Evolutionary conservation across 53 echinoderm and acorn worm species (phyloP).

Genomic region (Temnopleurus reevesii): DNA sequence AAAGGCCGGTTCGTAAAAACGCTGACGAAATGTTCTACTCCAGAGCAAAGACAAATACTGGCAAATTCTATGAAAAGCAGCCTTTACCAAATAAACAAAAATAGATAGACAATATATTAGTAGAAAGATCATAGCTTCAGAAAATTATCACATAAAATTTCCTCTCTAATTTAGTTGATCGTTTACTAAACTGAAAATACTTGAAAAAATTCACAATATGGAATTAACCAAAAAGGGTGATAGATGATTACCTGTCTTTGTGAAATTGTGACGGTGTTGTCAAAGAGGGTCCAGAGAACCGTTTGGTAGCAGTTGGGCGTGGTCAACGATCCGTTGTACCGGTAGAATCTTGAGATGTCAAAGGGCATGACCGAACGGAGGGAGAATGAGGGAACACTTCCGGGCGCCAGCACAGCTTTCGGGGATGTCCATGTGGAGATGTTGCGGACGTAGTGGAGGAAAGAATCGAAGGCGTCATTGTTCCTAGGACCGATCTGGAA

Average conservation of each 20-base stretch:
- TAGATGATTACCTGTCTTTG: constrained; percentile 61
- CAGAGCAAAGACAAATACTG: no score
- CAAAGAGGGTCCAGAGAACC: constrained; percentile 80
- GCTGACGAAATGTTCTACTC: no score
- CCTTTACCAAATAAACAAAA: no score
- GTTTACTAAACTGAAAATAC: not conserved
- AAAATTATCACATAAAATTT: no score
- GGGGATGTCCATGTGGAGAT: not conserved
- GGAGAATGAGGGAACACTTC: not conserved
- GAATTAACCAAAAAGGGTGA: not conserved
- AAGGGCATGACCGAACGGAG: constrained; percentile 13
- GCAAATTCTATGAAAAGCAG: no score
- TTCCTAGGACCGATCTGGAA: not conserved
- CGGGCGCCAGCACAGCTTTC: not conserved
- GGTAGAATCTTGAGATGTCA: constrained; percentile 55
- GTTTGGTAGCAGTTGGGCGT: constrained; percentile 74
- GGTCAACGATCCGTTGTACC: constrained; percentile 84
- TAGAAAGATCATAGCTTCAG: not conserved
- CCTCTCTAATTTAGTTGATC: not conserved
- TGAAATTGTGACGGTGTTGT: constrained; percentile 69
- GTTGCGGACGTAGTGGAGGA: not conserved
- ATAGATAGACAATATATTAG: not conserved
- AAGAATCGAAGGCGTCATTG: constrained; percentile 26
- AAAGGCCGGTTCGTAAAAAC: no score
- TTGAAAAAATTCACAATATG: not conserved